Conservation (phyloP, 2,888 invertebrate genomes). For the Gortyna flavago region DNA sequence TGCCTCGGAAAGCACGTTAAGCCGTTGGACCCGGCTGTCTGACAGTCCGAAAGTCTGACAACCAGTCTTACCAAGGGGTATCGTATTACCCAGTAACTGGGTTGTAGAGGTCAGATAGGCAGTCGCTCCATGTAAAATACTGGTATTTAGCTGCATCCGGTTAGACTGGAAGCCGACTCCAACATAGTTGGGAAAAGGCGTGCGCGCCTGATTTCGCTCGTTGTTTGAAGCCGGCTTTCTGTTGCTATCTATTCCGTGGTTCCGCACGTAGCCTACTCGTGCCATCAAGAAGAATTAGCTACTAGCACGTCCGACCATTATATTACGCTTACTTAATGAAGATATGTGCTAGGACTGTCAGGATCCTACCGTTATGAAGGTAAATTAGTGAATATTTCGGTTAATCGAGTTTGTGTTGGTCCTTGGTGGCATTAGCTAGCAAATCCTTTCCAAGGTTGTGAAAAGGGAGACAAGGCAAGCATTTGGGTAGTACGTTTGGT, state of each 20-base stretch:
- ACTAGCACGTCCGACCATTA: constrained; percentile 48
- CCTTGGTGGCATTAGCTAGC: constrained; percentile 1
- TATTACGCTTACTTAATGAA: constrained; percentile 48
- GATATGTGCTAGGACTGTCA: constrained; percentile 37
- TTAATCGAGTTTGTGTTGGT: constrained; percentile 34
- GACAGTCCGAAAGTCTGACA: too few relatives aligned
- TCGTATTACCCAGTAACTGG: too few relatives aligned
- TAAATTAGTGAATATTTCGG: constrained; percentile 49
- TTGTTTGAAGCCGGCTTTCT: not conserved
- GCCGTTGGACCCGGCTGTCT: too few relatives aligned
- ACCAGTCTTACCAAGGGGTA: too few relatives aligned
- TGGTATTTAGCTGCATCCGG: too few relatives aligned
- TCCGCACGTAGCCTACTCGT: constrained; percentile 28
- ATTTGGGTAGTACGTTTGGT: constrained; percentile 1
- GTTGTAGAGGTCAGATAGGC: too few relatives aligned
- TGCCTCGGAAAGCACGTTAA: too few relatives aligned
- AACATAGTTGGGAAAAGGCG: too few relatives aligned
- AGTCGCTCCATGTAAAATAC: too few relatives aligned
- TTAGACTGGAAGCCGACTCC: too few relatives aligned
- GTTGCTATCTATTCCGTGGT: not conserved
- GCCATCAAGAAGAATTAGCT: constrained; percentile 38
- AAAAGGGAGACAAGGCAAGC: constrained; percentile 24
- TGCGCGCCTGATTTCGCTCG: not conserved
- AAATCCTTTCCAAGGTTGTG: constrained; percentile 12
- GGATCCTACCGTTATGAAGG: constrained; percentile 30